These are phyloP conservation scores for Musca vetustissima DNA, from an alignment of 1,140 invertebrate genomes.

Conservation along the genomic window DNA sequence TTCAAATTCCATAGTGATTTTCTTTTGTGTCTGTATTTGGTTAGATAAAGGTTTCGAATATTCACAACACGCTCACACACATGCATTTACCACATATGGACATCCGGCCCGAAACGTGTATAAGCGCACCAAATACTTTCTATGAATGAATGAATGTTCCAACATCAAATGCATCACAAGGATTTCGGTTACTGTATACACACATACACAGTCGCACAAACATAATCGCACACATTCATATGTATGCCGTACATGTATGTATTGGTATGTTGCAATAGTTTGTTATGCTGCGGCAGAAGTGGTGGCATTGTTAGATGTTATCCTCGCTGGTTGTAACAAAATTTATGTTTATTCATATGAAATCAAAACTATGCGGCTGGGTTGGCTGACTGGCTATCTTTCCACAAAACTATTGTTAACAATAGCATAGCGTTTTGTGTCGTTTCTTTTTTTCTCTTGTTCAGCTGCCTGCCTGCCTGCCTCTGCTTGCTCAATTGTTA, in stretches of 20 bases:
- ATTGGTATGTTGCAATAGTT: no score
- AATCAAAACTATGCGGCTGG: conserved; percentile 20
- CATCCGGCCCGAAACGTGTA: no score
- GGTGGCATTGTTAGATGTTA: conserved; percentile 1
- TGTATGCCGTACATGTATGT: no score
- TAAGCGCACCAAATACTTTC: neutral
- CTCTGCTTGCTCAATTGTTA: no score
- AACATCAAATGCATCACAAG: neutral
- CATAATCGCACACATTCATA: no score
- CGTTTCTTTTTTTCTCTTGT: no score
- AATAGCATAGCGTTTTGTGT: no score
- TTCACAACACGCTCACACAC: neutral
- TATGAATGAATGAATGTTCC: neutral
- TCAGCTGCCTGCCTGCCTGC: no score
- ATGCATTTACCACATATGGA: neutral
- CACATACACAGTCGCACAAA: no score
- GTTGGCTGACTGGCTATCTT: neutral
- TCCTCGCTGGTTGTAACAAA: conserved; percentile 16
- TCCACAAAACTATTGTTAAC: no score
- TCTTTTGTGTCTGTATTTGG: conserved; percentile 20
- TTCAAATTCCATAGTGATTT: conserved; percentile 15
- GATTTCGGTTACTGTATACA: neutral
- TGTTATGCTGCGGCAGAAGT: no score
- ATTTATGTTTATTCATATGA: conserved; percentile 21
- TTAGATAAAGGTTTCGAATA: conserved; percentile 24